A percentile compares a stretch with the other conserved stretches of the same genome.
Evolutionary conservation across 2,797 vertebrate species (phyloP).

Genomic region (Eutrigla gurnardus): DNA sequence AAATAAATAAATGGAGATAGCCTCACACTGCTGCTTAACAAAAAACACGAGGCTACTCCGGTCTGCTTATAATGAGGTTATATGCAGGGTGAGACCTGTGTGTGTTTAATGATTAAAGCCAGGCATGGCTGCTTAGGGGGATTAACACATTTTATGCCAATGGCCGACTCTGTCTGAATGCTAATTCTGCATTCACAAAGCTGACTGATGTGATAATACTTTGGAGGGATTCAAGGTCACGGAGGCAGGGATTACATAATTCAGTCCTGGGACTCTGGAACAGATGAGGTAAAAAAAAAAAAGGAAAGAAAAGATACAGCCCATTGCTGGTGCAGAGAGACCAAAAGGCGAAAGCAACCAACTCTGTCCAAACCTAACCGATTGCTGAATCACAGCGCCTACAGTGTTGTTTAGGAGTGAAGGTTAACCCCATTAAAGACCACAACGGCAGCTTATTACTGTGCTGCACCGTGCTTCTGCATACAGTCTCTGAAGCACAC

Average conservation of each 20-base stretch:
- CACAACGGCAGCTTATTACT: conserved; percentile 11
- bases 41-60: not conserved
- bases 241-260: conserved; percentile 67
- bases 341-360: conserved; percentile 30
- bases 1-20: not conserved
- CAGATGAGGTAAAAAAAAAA: conserved; percentile 36
- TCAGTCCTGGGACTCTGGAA: conserved; percentile 41
- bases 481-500: not conserved
- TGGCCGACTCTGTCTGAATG: conserved; percentile 49
- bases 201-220: conserved; percentile 69
- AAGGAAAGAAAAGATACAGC: not conserved
- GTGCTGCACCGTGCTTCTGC: not conserved
- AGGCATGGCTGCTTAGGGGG: conserved; percentile 57
- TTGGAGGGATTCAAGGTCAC: conserved; percentile 65
- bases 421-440: conserved; percentile 48
- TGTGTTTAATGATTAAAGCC: conserved; percentile 47
- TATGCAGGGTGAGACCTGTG: conserved; percentile 9
- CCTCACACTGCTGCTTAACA: not conserved
- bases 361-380: conserved; percentile 18
- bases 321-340: conserved; percentile 31
- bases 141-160: conserved; percentile 75
- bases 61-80: conserved; percentile 12
- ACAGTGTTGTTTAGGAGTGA: conserved; percentile 17
- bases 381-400: not conserved
- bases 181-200: conserved; percentile 71